Percentiles rank a stretch among this genome's conserved stretches.
Conservation (phyloP, 1,140 invertebrate genomes). For the Branchinecta lindahli region DNA sequence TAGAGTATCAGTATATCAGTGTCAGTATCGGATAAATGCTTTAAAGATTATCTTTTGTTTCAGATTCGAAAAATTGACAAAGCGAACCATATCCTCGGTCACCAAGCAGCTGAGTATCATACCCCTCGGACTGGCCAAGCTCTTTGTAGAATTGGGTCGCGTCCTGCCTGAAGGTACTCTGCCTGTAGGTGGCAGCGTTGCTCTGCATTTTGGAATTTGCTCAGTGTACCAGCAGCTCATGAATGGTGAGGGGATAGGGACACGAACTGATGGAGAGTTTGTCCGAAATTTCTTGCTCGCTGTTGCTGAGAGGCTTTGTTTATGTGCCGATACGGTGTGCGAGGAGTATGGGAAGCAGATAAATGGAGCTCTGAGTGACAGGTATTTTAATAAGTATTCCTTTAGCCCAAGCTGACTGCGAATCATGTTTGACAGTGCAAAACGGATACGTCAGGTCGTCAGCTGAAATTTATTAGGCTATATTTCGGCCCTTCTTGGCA, state of each 20-base stretch:
- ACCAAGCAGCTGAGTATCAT: constrained; percentile 3
- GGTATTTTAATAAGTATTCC: neutral
- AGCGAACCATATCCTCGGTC: neutral
- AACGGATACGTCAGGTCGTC: too few relatives aligned
- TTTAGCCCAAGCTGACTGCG: too few relatives aligned
- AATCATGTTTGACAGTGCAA: too few relatives aligned
- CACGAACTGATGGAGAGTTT: neutral
- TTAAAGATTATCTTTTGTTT: neutral
- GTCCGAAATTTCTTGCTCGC: neutral
- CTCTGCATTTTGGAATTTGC: neutral
- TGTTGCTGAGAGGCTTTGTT: neutral
- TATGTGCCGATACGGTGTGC: neutral
- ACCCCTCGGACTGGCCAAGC: neutral
- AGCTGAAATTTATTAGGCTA: too few relatives aligned
- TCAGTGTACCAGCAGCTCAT: neutral
- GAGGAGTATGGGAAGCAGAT: neutral
- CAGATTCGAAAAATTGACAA: constrained; percentile 1
- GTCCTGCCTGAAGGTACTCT: neutral
- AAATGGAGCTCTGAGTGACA: neutral
- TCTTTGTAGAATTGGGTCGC: neutral
- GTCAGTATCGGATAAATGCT: too few relatives aligned
- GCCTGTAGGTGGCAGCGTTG: neutral
- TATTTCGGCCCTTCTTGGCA: too few relatives aligned
- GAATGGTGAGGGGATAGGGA: neutral
- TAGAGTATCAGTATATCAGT: too few relatives aligned